phyloP scores from a whole-genome alignment of 2,888 invertebrate genomes.

The Cataglyphis albicans region DNA sequence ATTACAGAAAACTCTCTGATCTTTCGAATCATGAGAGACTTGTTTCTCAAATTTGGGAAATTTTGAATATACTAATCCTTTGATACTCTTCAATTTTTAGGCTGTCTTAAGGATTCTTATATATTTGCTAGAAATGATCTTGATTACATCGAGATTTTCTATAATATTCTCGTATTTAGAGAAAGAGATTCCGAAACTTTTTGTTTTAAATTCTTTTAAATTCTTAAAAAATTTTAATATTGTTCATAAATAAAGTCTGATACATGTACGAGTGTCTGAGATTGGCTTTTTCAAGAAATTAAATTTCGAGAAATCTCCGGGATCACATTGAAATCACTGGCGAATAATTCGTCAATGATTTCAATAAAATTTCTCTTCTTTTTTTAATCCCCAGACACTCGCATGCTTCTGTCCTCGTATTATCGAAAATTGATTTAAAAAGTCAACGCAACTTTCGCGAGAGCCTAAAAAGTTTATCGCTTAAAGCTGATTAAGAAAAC shows the following conservation, averaged over 20 bases:
- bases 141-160: neutral
- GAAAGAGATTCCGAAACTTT: neutral
- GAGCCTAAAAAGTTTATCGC: conserved; percentile 28
- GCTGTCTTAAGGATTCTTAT: neutral
- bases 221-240: conserved; percentile 21
- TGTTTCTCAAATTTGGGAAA: neutral
- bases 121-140: neutral
- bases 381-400: neutral
- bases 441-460: conserved; percentile 36
- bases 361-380: neutral
- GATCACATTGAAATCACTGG: neutral
- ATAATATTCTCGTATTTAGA: conserved; percentile 1
- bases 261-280: neutral
- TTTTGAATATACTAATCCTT: conserved; percentile 15
- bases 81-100: conserved; percentile 1
- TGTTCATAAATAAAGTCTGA: neutral
- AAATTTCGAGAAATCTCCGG: neutral
- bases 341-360: neutral
- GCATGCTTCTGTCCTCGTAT: neutral
- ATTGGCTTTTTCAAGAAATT: conserved; percentile 15
- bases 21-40: conserved; percentile 7
- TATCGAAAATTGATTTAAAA: neutral
- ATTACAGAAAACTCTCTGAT: neutral
- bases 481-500: conserved; percentile 4
- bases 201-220: neutral